Conservation (phyloP, 2,113 vertebrate species). For the Euleptes europaea region DNA sequence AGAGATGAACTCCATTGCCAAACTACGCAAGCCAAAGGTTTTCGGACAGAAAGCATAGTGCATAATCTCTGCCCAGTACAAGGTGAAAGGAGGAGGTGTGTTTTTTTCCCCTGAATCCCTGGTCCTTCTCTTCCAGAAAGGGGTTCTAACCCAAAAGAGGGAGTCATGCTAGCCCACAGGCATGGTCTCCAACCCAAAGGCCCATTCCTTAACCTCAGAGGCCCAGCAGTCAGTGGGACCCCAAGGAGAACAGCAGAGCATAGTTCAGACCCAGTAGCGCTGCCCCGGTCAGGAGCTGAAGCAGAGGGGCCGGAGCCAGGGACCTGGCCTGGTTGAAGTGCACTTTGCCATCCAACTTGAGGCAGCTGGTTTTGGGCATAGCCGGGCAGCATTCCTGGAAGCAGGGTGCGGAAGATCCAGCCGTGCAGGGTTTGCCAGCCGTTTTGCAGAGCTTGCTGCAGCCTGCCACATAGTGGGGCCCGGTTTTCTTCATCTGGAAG, state of each 20-base stretch:
- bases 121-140: no score
- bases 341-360: conserved; percentile 75
- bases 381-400: conserved; percentile 80
- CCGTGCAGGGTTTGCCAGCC: conserved; percentile 56
- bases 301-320: background rate
- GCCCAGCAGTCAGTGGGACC: background rate
- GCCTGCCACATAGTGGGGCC: conserved; percentile 63
- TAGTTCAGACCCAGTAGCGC: background rate
- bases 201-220: accelerated
- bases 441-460: conserved; percentile 73
- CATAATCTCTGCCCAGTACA: no score
- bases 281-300: conserved; percentile 33
- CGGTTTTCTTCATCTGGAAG: conserved; percentile 75
- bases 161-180: background rate
- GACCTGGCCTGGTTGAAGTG: conserved; percentile 63
- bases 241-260: background rate
- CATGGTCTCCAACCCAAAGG: no score
- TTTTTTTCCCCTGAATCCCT: background rate
- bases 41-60: background rate
- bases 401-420: conserved; percentile 51
- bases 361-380: conserved; percentile 69
- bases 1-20: background rate
- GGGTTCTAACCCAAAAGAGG: accelerated
- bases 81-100: background rate
- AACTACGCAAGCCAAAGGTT: background rate